Base-by-base conservation (phyloP, 2,797 vertebrate genomes). In the Toxotes lorentzi region DNA sequence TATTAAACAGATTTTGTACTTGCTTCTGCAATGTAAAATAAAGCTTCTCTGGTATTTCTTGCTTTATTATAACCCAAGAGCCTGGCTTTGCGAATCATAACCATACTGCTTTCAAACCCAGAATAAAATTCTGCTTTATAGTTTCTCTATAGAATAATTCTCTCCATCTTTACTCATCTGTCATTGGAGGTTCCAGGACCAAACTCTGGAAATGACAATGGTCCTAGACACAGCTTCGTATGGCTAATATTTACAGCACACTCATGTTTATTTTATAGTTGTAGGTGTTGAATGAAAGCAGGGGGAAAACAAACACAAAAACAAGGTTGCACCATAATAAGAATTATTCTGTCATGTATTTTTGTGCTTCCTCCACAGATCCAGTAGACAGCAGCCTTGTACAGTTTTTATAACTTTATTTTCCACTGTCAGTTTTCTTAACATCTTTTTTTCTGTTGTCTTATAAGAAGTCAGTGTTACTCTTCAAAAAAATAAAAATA, bases 331-430 rank as follows among this genome's bases (percentile, higher is more conserved):
- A 38, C 8, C 45, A 21, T 16, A 64, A 27, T 61, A 10, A 40
- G n/a, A n/a, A n/a, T n/a, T n/a, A 24, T 47, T 38, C 7, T 63
- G 32, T 45, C 21, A 32, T 34, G 17, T n/a, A 16, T 63, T 6
- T 19, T 23, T 53, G 73, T 76, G 61, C 23, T 76, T 82, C 56
- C 56, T 63, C 14, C 11, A 12, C 8, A 51, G 9, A 73, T 59
- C 83, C 88, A 82, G 73, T 48, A 79, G 88, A 48, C 5, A 64
- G 79, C 84, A 77, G 47, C 21, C 56, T 75, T 76, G 77, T 61
- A 53, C 50, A 65, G 14, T 24, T 21, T 58, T 40, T 21, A 34
- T 30, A 27, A 53, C 14, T 6, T 57, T 19, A 10, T 50, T 0
- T 8, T 21, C 14, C 13, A 32, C 6, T 53, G 7, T 61, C 16